Evolutionary conservation across 1,140 invertebrate genomes (phyloP), one percentile per base, ranked within the genome.

Genomic region (Drosophila kikkawai): DNA sequence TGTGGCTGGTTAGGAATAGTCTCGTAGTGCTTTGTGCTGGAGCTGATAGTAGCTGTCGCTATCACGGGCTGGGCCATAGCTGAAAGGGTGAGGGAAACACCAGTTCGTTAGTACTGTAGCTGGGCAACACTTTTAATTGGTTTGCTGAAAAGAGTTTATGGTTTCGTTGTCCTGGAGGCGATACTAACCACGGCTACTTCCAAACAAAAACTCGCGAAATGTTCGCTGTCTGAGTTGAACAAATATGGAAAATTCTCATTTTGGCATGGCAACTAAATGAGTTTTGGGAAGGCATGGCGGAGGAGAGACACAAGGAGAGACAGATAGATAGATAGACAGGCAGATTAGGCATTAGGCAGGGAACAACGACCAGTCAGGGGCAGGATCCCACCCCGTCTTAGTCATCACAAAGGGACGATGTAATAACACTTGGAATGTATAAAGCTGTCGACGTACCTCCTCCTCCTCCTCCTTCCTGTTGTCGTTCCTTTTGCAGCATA

Each of bases 121-220:
- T 34, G 41, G 7, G 2, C 26, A 36, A 7, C 1, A 44, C 12
- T 3, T 32, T 9, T 17, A 50, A 17, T 13, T 44, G 34, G 34
- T 39, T 41, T n/a, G 11, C 19, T 22, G n/a, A 50, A 15, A n/a
- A 42, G 19, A 44, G 32, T 29, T 41, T 5, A 36, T 53, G 74
- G 22, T 29, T 29, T 58, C 63, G 32, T 22, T 60, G 22, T 36
- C 37, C 42, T 45, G 42, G 15, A 45, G 51, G 39, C 34, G 29
- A 80, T 92, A 92, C 91, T 92, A 87, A 92, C 91, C 91, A 82
- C 86, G 71, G 74, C 69, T 84, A 83, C 75, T 78, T 92, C 91
- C 91, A 90, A 91, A 92, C 74, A 91, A 79, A 84, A 87, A 90
- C 71, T 91, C 75, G 70, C 74, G 75, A 82, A 88, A 79, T 80